Base-by-base conservation (phyloP, 2,888 invertebrate species). In the Drosophila formosana region DNA sequence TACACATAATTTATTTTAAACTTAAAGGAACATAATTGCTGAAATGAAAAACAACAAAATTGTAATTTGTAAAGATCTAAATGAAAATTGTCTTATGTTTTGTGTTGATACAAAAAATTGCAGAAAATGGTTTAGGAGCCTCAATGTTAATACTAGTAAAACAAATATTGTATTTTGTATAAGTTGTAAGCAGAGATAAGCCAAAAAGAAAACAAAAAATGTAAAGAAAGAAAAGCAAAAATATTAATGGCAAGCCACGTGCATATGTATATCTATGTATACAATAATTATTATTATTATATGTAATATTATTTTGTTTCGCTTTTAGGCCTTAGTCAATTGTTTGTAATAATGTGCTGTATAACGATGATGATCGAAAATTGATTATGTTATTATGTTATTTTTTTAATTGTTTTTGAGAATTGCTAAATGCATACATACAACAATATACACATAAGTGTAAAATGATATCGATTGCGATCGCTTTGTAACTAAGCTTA, bases 21-120 rank as follows among this genome's bases (percentile, higher is more conserved):
- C 78, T 81, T 85, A 75, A 85, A 82, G 92, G 89, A 92, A 90
- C 88, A 86, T 91, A 90, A 89, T 92, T 92, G 92, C 92, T 92
- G 92, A 83, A 82, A 73, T 69, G 51, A 77, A 2, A 67, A 74
- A 77, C 50, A 68, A 50, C 47, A 61, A 63, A 57, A 57, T 25
- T 50, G 26, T 60, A 67, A 65, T 34, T 30, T 80, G 65, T 78
- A 69, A 66, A 43, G 65, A 34, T 64, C 49, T 49, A 56, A 72
- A 74, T 50, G 50, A 57, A 80, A 66, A 71, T 63, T 72, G 56
- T 78, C 68, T 68, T 78, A 72, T 70, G 57, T 74, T 78, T 65
- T 57, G 61, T 68, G 63, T 72, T 72, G 61, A 58, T 52, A 62
- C 41, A 37, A 45, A 11, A 52, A n/a, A 67, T 39, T 46, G 66